A percentile compares a stretch with the other conserved stretches of the same genome.
These are phyloP conservation scores for Drosophila meridionalis DNA, from an alignment of 2,888 invertebrate species.

Conservation along the genomic window DNA sequence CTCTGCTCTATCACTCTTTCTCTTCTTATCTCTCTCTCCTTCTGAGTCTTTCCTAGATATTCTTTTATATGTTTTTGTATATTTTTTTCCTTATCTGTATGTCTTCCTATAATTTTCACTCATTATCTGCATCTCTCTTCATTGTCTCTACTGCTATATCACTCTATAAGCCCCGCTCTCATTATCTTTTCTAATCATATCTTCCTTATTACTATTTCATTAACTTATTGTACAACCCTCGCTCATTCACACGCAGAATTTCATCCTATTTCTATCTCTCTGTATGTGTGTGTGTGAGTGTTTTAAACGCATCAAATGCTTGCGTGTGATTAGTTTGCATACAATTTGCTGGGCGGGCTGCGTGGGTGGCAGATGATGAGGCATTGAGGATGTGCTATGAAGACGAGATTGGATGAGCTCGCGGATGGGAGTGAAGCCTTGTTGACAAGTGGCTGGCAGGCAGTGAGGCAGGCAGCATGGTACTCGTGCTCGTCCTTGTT, in stretches of 20 bases:
- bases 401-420: slow-evolving; percentile 59
- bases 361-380: slow-evolving; percentile 13
- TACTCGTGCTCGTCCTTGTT: slow-evolving; percentile 31
- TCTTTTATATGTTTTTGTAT: too few species aligned
- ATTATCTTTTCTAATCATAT: neutral
- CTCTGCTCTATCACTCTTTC: neutral
- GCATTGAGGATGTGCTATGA: slow-evolving; percentile 18
- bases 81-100: too few species aligned
- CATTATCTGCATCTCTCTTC: neutral
- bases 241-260: slow-evolving; percentile 21
- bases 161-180: neutral
- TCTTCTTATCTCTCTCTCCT: neutral
- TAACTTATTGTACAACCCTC: slow-evolving; percentile 29
- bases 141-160: neutral
- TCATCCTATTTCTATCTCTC: slow-evolving; percentile 34
- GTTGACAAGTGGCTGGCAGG: slow-evolving; percentile 71
- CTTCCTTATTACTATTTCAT: neutral
- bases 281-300: slow-evolving; percentile 66
- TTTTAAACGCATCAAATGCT: slow-evolving; percentile 78
- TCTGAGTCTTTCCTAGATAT: neutral
- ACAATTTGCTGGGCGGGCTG: slow-evolving; percentile 59
- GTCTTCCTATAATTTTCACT: neutral
- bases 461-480: slow-evolving; percentile 38
- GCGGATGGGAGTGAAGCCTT: slow-evolving; percentile 60
- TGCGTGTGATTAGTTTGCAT: slow-evolving; percentile 80